phyloP scores from a whole-genome alignment of 2,113 vertebrate species.

The Struthio camelus region DNA sequence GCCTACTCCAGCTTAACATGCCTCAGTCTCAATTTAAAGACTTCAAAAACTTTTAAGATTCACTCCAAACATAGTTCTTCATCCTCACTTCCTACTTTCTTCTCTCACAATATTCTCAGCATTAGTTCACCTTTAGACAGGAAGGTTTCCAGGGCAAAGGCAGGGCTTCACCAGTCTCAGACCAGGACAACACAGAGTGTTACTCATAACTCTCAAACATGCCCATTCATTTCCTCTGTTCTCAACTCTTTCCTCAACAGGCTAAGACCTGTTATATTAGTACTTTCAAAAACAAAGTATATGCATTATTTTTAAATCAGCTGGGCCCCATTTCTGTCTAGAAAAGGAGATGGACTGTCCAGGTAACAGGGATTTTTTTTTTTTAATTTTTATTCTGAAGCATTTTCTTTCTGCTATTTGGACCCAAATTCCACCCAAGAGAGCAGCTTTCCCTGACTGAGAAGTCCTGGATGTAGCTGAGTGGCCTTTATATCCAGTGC shows the following conservation, averaged over 20 bases:
- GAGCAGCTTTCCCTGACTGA: neutral
- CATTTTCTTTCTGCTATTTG: neutral
- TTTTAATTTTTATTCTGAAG: neutral
- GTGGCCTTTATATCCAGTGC: neutral
- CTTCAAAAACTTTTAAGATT: neutral
- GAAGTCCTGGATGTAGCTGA: neutral
- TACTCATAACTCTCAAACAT: neutral
- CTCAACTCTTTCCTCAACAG: no score
- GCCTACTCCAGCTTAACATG: neutral
- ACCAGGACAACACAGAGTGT: fast-evolving
- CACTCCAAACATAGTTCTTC: neutral
- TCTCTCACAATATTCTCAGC: neutral
- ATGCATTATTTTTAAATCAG: neutral
- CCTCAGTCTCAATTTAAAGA: neutral
- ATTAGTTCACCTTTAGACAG: neutral
- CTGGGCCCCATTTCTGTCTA: neutral
- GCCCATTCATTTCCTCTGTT: neutral
- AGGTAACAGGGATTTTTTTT: neutral
- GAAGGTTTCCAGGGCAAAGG: neutral
- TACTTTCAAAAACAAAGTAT: neutral
- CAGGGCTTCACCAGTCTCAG: neutral
- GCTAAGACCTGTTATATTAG: neutral
- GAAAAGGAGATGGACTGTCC: neutral
- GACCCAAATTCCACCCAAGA: neutral
- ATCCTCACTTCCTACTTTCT: neutral